phyloP scores from a whole-genome alignment of 2,113 vertebrate genomes.

The Gyps fulvus region DNA sequence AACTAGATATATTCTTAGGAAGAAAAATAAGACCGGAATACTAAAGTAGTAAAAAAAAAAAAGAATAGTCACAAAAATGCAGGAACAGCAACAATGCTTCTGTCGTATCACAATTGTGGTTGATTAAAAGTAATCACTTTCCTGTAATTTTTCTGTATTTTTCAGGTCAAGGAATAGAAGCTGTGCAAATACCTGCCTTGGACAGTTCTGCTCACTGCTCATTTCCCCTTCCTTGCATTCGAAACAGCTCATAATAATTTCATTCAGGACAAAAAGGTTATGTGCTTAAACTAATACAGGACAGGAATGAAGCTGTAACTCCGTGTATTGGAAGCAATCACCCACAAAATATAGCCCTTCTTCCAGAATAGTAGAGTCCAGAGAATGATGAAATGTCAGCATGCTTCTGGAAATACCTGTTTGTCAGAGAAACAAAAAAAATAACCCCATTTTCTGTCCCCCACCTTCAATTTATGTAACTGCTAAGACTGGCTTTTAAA shows the following conservation, averaged over 20 bases:
- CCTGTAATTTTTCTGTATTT: not conserved
- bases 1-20: not conserved
- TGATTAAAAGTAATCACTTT: not conserved
- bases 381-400: not conserved
- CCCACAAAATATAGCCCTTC: not conserved
- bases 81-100: not conserved
- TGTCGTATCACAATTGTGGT: not conserved
- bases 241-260: slow-evolving; percentile 5
- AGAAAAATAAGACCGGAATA: not conserved
- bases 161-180: not conserved
- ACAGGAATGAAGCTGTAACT: not conserved
- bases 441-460: not conserved
- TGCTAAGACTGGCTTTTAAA: not conserved
- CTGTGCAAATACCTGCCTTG: not conserved
- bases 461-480: not conserved
- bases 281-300: not conserved
- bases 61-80: not conserved
- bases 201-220: not conserved
- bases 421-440: not conserved
- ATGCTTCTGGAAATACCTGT: not conserved
- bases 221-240: not conserved
- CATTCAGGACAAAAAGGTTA: not conserved
- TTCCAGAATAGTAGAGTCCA: not conserved
- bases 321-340: not conserved
- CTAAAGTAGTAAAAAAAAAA: not conserved